phyloP scores from a whole-genome alignment of 2,113 vertebrate species.

The Indicator maculatus region DNA sequence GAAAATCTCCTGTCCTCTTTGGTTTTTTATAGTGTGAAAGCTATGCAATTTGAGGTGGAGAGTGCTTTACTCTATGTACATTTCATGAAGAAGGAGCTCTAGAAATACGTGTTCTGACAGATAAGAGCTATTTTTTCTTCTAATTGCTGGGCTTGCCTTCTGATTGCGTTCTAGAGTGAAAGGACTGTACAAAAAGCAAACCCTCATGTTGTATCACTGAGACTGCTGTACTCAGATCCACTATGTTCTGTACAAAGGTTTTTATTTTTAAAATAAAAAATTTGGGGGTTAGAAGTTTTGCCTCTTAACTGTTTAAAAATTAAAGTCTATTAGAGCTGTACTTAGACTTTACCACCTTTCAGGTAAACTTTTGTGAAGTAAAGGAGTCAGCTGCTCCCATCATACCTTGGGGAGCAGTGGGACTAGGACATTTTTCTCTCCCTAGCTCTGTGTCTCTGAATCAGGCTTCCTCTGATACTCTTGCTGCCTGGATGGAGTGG shows the following conservation, averaged over 20 bases:
- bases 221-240: conserved; percentile 43
- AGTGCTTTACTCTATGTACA: background rate
- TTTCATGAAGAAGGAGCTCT: conserved; percentile 30
- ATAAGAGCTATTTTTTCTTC: background rate
- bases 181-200: background rate
- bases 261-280: conserved; percentile 77
- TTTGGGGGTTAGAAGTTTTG: background rate
- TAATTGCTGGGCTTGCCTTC: conserved; percentile 24
- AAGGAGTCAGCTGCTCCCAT: background rate
- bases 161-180: conserved; percentile 26
- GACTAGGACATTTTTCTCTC: background rate
- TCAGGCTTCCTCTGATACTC: background rate
- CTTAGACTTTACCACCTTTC: background rate
- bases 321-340: background rate
- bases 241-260: conserved; percentile 57
- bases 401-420: background rate
- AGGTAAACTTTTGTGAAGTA: background rate
- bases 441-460: background rate
- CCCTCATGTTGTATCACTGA: background rate
- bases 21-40: conserved; percentile 19
- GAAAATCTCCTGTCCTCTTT: background rate
- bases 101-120: conserved; percentile 18
- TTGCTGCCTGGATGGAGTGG: background rate
- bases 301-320: background rate
- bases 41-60: conserved; percentile 29